A percentile compares a stretch with the other conserved stretches of the same genome.
Evolutionary conservation across 1,140 invertebrate genomes (phyloP).

Genomic region (Panulirus ornatus): DNA sequence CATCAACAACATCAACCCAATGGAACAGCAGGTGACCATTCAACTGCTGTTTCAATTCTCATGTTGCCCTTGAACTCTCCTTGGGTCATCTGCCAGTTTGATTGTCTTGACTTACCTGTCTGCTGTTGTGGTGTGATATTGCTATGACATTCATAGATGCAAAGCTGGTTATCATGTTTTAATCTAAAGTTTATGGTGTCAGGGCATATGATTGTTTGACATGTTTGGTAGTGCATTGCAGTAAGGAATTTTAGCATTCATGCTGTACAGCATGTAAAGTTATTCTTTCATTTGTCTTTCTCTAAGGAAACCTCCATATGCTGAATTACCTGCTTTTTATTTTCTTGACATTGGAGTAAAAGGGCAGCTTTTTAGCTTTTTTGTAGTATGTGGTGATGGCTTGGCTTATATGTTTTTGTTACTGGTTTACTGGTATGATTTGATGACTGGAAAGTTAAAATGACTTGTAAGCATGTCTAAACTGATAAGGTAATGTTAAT

Average conservation of each 20-base stretch:
- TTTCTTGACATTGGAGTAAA: background rate
- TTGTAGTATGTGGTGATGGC: background rate
- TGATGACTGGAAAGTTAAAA: background rate
- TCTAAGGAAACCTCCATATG: no score
- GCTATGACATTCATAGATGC: background rate
- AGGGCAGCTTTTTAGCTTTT: background rate
- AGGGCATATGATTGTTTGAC: background rate
- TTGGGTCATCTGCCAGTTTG: background rate
- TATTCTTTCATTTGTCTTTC: no score
- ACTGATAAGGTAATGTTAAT: no score
- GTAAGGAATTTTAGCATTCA: background rate
- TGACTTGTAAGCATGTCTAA: no score
- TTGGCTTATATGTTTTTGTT: background rate
- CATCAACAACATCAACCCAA: slow-evolving; percentile 52
- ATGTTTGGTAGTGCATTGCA: background rate
- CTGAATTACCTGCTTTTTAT: background rate
- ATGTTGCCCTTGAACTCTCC: slow-evolving; percentile 13
- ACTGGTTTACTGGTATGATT: background rate
- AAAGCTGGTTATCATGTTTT: background rate
- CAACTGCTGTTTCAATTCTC: slow-evolving; percentile 51
- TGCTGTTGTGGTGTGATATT: background rate
- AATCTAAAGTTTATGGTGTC: background rate
- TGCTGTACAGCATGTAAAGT: no score
- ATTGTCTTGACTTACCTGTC: background rate
- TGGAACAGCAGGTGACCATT: slow-evolving; percentile 61